Percentiles rank a stretch among this genome's conserved stretches.
Evolutionary conservation across 2,888 invertebrate species (phyloP).

Genomic region (Eurytoma adleriae): DNA sequence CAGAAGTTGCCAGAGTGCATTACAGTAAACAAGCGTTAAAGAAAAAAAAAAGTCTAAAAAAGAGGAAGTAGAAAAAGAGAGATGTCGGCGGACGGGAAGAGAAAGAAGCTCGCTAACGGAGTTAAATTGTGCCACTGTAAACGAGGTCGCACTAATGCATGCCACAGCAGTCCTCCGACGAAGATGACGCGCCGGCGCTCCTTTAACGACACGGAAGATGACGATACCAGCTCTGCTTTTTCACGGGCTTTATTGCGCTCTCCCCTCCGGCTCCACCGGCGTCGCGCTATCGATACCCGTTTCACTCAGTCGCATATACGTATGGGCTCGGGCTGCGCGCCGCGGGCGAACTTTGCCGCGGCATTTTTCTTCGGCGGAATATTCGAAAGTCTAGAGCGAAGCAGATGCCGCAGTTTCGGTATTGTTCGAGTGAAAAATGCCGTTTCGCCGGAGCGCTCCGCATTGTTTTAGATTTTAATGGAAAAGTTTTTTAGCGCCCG

Average conservation of each 20-base stretch:
- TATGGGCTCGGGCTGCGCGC: background rate
- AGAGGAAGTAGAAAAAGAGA: background rate
- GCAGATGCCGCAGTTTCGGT: background rate
- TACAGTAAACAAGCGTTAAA: slow-evolving; percentile 38
- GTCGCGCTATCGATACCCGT: background rate
- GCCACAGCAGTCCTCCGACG: background rate
- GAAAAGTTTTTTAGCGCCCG: slow-evolving; percentile 6
- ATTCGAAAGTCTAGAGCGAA: background rate
- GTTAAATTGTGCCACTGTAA: slow-evolving; percentile 38
- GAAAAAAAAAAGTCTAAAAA: background rate
- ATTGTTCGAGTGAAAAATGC: background rate
- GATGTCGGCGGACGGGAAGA: background rate
- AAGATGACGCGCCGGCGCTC: slow-evolving; percentile 32
- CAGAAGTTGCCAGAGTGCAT: slow-evolving; percentile 9
- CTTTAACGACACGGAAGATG: slow-evolving; percentile 8
- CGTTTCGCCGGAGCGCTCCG: background rate
- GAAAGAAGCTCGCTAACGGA: background rate
- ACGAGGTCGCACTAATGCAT: slow-evolving; percentile 28
- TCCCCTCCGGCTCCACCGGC: background rate
- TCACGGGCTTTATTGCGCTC: background rate
- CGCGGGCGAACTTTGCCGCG: background rate
- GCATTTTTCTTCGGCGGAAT: slow-evolving; percentile 1
- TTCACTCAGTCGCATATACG: background rate
- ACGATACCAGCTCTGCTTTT: background rate
- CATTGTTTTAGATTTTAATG: slow-evolving; percentile 25